Evolutionary conservation across 2,113 vertebrate genomes (phyloP).

Genomic region (human): DNA sequence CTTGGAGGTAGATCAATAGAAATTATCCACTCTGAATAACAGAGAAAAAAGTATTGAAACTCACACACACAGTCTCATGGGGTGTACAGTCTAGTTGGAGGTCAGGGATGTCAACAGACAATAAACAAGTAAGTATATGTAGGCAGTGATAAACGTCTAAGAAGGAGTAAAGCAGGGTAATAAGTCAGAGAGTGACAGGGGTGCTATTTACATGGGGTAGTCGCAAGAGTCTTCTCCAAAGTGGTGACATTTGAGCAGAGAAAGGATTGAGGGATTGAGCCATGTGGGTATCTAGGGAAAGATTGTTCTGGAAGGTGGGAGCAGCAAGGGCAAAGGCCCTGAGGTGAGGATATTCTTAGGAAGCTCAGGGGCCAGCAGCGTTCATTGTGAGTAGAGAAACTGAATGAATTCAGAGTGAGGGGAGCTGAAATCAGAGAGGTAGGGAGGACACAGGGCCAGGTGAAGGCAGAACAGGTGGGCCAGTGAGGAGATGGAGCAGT

Average conservation of each 20-base stretch:
- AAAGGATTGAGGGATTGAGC: neutral
- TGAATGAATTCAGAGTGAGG: neutral
- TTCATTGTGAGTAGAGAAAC: neutral
- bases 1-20: neutral
- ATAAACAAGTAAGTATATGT: neutral
- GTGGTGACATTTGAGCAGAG: neutral
- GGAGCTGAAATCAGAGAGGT: neutral
- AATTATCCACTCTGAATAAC: neutral
- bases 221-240: neutral
- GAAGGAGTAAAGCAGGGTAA: neutral
- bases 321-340: neutral
- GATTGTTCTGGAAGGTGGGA: neutral
- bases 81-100: neutral
- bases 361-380: neutral
- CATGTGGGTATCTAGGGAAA: neutral
- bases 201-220: neutral
- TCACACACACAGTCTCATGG: neutral
- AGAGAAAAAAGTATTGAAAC: neutral
- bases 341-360: neutral
- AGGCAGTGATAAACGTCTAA: neutral
- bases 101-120: neutral
- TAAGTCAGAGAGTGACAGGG: neutral
- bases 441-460: neutral
- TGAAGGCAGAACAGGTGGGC: no score
- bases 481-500: accelerated